Conservation (phyloP, 2,888 invertebrate genomes). For the Chelonus formosanus region DNA sequence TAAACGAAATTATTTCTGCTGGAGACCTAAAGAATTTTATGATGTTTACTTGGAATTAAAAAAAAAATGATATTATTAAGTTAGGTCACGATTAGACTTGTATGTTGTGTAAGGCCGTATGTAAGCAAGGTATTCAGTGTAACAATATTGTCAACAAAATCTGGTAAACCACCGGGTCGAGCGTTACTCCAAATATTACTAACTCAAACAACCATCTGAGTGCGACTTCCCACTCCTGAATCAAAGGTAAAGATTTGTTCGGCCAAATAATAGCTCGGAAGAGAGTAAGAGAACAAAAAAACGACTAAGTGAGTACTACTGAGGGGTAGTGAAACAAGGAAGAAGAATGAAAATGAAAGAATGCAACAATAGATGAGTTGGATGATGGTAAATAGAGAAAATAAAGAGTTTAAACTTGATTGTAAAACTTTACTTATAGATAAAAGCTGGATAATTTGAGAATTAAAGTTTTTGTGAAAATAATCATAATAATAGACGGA, state of each 20-base stretch:
- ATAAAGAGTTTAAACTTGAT: conserved; percentile 11
- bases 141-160: conserved; percentile 58
- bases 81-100: conserved; percentile 16
- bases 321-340: conserved; percentile 20
- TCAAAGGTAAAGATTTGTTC: conserved; percentile 60
- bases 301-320: conserved; percentile 17
- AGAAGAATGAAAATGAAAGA: conserved; percentile 10
- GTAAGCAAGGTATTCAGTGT: conserved; percentile 45
- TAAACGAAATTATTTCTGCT: background rate
- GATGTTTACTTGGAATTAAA: background rate
- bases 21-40: background rate
- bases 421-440: conserved; percentile 7
- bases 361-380: conserved; percentile 20
- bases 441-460: conserved; percentile 12
- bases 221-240: conserved; percentile 49
- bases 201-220: conserved; percentile 55
- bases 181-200: conserved; percentile 59
- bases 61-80: conserved; percentile 11
- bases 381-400: background rate
- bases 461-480: conserved; percentile 2
- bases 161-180: conserved; percentile 55
- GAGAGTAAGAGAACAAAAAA: conserved; percentile 36
- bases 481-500: background rate
- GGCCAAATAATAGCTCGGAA: conserved; percentile 56
- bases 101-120: conserved; percentile 40